Evolutionary conservation across 2,888 invertebrate species (phyloP).

Genomic region (Tenthredo scrophulariae): DNA sequence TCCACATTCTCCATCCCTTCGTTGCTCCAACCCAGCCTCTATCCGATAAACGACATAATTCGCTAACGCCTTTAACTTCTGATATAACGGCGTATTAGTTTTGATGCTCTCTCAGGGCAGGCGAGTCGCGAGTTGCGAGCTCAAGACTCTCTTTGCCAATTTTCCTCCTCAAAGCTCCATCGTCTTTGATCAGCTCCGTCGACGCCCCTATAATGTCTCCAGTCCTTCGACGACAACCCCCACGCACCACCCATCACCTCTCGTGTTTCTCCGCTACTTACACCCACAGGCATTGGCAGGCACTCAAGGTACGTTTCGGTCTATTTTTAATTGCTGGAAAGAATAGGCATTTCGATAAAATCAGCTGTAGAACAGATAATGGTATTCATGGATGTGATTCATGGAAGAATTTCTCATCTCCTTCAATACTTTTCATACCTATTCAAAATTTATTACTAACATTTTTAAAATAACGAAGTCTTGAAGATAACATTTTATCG

Average conservation of each 20-base stretch:
- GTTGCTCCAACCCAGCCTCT: conserved; percentile 42
- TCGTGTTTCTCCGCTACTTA: conserved; percentile 58
- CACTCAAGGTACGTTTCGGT: not conserved
- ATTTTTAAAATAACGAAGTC: not conserved
- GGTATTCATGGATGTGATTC: not conserved
- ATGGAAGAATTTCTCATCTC: not conserved
- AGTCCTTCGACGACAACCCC: conserved; percentile 56
- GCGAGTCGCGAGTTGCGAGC: conserved; percentile 50
- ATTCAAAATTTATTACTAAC: not conserved
- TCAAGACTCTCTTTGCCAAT: conserved; percentile 75
- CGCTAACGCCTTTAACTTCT: conserved; percentile 74
- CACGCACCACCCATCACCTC: conserved; percentile 55
- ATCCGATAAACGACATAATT: conserved; percentile 70
- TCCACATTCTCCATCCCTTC: conserved; percentile 9
- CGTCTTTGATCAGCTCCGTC: conserved; percentile 76
- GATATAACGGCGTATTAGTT: conserved; percentile 74
- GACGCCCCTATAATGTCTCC: conserved; percentile 73
- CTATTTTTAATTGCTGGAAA: not conserved
- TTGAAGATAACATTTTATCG: not conserved
- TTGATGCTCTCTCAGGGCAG: conserved; percentile 67
- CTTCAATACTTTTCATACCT: not conserved
- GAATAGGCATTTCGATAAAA: not conserved
- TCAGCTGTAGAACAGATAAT: not conserved
- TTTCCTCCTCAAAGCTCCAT: conserved; percentile 76
- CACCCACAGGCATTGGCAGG: conserved; percentile 43